Base-by-base conservation (phyloP, 2,888 invertebrate genomes). In the Meloe dianella region DNA sequence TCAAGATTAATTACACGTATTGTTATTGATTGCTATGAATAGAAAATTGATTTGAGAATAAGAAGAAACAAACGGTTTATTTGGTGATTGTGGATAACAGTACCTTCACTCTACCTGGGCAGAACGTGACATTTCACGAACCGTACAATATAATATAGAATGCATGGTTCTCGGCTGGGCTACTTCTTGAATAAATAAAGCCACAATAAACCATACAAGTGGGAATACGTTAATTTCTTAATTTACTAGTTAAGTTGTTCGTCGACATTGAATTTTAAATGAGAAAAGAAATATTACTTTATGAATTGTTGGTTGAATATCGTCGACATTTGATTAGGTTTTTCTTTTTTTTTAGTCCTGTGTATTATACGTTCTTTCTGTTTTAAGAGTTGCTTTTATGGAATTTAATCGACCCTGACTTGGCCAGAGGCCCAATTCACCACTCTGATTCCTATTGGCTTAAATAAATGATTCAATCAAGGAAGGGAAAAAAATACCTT, bases 151-250 rank as follows among this genome's bases (percentile, higher is more conserved):
- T 47, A 78, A 82, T 82, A 78, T 80, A 81, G 80, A 82, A 82
- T 82, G 81, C 81, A 81, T 80, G 82, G 80, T 80, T 79, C 80
- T 79, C 81, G 76, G 74, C 77, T 76, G 79, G 76, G 76, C 76
- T 72, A 68, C 73, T 70, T 66, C 73, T 70, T 82, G 82, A 82
- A 83, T 82, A 82, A 82, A 75, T 82, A 82, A 82, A 80, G 76
- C 78, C 81, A 82, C 81, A 83, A 82, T 83, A 83, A 82, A 83
- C 81, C 82, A 82, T 81, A 77, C 83, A 81, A 81, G 81, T 81
- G 84, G 84, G 84, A 84, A 83, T 83, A 82, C 79, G 82, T 83
- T 84, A 83, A 84, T 84, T 84, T 83, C 83, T 83, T 83, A 84
- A 83, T 84, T 84, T 83, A 83, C 80, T 79, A 76, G 81, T 81